phyloP scores from a whole-genome alignment of 1,140 invertebrate species.

The Kradibia gibbosae region DNA sequence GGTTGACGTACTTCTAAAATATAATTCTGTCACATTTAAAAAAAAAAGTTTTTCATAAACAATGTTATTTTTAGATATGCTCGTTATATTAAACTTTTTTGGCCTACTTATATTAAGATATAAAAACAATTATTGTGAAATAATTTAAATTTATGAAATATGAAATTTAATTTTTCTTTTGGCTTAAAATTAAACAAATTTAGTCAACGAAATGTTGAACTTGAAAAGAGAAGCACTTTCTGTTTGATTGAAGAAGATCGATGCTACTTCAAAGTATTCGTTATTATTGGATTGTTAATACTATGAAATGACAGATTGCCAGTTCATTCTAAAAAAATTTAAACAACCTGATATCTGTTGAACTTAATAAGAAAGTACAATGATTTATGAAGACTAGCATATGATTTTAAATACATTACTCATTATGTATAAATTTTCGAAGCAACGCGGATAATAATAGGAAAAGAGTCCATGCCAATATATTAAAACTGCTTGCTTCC shows the following conservation, averaged over 20 bases:
- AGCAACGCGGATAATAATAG: constrained; percentile 30
- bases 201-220: neutral
- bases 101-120: neutral
- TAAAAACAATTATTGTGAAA: constrained; percentile 41
- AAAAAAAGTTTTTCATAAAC: neutral
- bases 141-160: constrained; percentile 13
- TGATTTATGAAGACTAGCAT: constrained; percentile 46
- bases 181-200: neutral
- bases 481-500: constrained; percentile 35
- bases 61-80: neutral
- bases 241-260: constrained; percentile 40
- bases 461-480: constrained; percentile 39
- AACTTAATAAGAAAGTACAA: constrained; percentile 51
- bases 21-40: neutral
- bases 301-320: constrained; percentile 36
- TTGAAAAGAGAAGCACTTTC: neutral
- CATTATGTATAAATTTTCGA: constrained; percentile 44
- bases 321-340: constrained; percentile 43
- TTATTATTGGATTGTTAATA: constrained; percentile 38
- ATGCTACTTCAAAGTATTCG: constrained; percentile 34
- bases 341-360: constrained; percentile 44
- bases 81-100: constrained; percentile 7
- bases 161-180: constrained; percentile 10
- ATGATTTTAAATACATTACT: constrained; percentile 44
- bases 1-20: neutral